Base-by-base conservation (phyloP, 2,888 invertebrate genomes). In the Drosophila kambysellisi region DNA sequence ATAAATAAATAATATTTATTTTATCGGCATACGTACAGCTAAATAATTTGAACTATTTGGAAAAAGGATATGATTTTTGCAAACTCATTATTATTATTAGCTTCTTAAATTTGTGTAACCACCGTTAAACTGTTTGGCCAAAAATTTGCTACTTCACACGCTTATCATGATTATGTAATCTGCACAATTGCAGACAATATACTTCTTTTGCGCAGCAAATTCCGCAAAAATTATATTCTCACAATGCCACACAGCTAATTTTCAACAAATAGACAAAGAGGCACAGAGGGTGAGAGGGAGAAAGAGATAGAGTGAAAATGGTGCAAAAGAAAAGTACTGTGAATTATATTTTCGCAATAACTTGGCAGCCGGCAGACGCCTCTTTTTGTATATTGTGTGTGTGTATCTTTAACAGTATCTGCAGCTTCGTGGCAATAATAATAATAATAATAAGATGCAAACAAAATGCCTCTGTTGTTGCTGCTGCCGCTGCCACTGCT, bases 311-410 rank as follows among this genome's bases (percentile, higher is more conserved):
- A 39, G 11, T 43, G 32, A 64, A 60, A 80, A 56, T 62, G 57
- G 35, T 41, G 72, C 63, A 74, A 72, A 76, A 66, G 79, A 79
- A 74, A 66, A 82, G 68, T 58, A 51, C 76, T 80, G 75, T 84
- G 84, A 87, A 85, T 85, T 87, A 86, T 85, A 84, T 87, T 83
- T 87, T 78, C 83, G 78, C 84, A 82, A 83, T 87, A 87, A 85
- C 74, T 87, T 83, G 83, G 75, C 72, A 77, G 69, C 61, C 63
- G 72, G 70, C 76, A 71, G 67, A 61, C 70, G 48, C 41, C 54
- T 54, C 53, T 53, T 50, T 62, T 48, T 60, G 59, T 70, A 52
- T 70, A 50, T 69, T 51, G 72, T 58, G 48, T 58, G 48, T 58
- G 29, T 58, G 56, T 66, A 50, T 61, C 50, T 56, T 41, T 56